These are phyloP conservation scores for Mamestra brassicae DNA, from an alignment of 2,888 invertebrate species.

Conservation along the genomic window DNA sequence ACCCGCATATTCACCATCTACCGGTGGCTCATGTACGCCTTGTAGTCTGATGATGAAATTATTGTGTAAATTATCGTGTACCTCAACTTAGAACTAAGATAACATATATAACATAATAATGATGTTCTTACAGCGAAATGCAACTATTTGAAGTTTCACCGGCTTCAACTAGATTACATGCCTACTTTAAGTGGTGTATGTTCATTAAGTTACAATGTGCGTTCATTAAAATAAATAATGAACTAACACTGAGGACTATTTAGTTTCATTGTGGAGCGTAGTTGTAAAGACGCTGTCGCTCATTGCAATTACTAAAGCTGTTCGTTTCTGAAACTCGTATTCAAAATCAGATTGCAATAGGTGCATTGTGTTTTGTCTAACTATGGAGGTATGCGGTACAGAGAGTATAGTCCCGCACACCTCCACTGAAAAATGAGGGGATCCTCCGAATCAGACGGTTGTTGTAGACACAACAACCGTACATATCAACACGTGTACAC, in stretches of 20 bases:
- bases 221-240: slow-evolving; percentile 8
- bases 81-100: background rate
- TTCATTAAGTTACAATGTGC: background rate
- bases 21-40: too few species aligned
- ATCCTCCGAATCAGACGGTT: too few species aligned
- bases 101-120: background rate
- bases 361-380: background rate
- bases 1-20: too few species aligned
- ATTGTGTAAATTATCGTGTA: background rate
- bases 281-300: background rate
- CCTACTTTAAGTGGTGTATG: background rate
- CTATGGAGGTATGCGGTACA: too few species aligned
- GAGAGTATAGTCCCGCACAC: too few species aligned
- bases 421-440: too few species aligned
- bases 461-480: too few species aligned
- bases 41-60: background rate
- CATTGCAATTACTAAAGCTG: background rate
- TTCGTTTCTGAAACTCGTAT: background rate
- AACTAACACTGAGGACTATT: background rate
- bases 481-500: too few species aligned
- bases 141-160: background rate
- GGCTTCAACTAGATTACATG: background rate
- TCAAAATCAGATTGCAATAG: slow-evolving; percentile 2
- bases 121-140: background rate
- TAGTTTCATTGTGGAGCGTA: background rate